phyloP scores from a whole-genome alignment of 2,113 vertebrate species.

The Asarcornis scutulata region DNA sequence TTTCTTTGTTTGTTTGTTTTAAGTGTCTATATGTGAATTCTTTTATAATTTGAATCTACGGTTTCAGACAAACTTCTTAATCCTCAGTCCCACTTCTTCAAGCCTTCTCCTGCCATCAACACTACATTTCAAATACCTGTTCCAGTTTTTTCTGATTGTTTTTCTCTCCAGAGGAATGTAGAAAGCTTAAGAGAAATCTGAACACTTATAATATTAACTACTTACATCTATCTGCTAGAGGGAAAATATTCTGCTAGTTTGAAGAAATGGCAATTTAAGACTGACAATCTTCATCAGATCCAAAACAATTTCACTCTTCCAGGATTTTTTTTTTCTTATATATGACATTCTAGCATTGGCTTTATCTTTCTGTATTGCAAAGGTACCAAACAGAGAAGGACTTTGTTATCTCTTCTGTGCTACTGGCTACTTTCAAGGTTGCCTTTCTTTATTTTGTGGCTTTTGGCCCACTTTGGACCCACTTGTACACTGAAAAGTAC shows the following conservation, averaged over 20 bases:
- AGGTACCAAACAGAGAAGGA: neutral
- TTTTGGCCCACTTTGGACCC: neutral
- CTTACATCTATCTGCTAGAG: neutral
- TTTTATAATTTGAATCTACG: neutral
- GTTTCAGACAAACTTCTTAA: neutral
- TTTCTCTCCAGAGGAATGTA: neutral
- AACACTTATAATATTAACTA: neutral
- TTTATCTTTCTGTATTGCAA: neutral
- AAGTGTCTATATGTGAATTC: neutral
- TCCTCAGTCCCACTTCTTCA: neutral
- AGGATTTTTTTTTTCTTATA: neutral
- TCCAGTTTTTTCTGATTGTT: neutral
- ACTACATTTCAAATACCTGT: neutral
- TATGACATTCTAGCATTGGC: accelerated
- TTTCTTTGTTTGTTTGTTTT: neutral
- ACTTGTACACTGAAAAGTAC: neutral
- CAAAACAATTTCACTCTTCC: neutral
- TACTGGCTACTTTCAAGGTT: neutral
- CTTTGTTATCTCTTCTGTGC: neutral
- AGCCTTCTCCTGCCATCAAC: neutral
- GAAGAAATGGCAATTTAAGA: neutral
- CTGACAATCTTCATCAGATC: neutral
- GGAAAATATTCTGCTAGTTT: neutral
- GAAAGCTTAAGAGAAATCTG: neutral
- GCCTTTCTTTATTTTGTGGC: neutral